These are phyloP conservation scores for Sylvia borin DNA, from an alignment of 2,797 vertebrate genomes.

Conservation along the genomic window DNA sequence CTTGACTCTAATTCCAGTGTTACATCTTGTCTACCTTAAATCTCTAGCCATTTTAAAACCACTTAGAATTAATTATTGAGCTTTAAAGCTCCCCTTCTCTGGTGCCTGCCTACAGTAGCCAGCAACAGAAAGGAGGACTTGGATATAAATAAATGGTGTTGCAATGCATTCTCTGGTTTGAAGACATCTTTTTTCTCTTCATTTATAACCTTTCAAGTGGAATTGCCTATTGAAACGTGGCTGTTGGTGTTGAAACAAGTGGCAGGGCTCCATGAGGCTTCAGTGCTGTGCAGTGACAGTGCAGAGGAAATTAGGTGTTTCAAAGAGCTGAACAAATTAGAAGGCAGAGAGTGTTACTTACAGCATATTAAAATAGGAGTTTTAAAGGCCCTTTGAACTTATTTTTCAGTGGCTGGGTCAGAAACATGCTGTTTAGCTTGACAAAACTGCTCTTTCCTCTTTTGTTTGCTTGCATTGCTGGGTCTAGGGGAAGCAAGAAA, in stretches of 20 bases:
- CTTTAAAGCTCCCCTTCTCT: constrained; percentile 32
- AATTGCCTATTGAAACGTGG: constrained; percentile 54
- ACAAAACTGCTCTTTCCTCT: background rate
- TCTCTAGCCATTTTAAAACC: constrained; percentile 35
- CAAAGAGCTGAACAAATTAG: constrained; percentile 59
- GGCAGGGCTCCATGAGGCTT: constrained; percentile 42
- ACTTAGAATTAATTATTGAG: constrained; percentile 55
- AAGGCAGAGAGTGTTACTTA: constrained; percentile 52
- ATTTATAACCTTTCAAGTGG: constrained; percentile 60
- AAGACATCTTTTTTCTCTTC: constrained; percentile 18
- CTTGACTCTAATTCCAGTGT: constrained; percentile 19
- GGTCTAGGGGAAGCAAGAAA: background rate
- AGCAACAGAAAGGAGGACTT: background rate
- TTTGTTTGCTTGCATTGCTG: background rate
- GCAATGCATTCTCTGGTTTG: constrained; percentile 11
- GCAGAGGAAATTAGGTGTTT: constrained; percentile 58
- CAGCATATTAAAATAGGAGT: constrained; percentile 18
- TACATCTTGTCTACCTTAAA: constrained; percentile 51
- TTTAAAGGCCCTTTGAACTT: constrained; percentile 59
- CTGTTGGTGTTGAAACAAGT: constrained; percentile 46
- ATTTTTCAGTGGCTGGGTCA: constrained; percentile 19
- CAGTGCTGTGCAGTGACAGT: constrained; percentile 37
- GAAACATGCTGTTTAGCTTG: background rate
- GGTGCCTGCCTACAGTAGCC: background rate
- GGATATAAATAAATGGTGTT: constrained; percentile 46